Percentiles rank a stretch among this genome's conserved stretches.
phyloP scores from a whole-genome alignment of 2,888 invertebrate species.

The Stenotaenia linearis region DNA sequence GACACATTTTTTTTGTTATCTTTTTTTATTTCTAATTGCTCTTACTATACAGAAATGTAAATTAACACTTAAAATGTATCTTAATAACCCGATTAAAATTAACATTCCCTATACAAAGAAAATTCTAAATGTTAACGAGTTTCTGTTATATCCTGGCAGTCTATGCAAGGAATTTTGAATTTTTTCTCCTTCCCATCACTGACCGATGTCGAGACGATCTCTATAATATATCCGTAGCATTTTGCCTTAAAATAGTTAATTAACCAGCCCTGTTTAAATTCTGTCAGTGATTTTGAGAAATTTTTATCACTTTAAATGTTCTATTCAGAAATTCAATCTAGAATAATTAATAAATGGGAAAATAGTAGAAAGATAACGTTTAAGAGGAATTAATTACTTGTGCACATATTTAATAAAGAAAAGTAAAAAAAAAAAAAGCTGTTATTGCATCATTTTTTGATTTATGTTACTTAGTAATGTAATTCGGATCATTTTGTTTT shows the following conservation, averaged over 20 bases:
- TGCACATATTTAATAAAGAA: conserved; percentile 1
- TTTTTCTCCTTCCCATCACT: background rate
- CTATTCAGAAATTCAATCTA: background rate
- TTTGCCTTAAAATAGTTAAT: background rate
- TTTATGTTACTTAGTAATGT: conserved; percentile 1
- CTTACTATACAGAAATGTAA: background rate
- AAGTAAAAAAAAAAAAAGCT: background rate
- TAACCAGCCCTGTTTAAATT: background rate
- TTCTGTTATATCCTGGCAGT: background rate
- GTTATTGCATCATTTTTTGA: background rate
- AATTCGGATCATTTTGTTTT: background rate
- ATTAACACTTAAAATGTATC: background rate
- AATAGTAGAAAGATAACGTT: background rate
- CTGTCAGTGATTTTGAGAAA: conserved; percentile 8
- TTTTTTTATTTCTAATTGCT: background rate
- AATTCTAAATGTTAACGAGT: background rate
- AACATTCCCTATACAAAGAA: background rate
- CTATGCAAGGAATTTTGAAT: conserved; percentile 27
- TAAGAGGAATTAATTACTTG: background rate
- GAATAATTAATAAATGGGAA: background rate
- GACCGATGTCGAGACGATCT: background rate
- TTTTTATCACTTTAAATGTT: background rate
- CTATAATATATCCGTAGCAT: background rate
- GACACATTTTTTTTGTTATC: background rate
- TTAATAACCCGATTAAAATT: too few relatives aligned